Evolutionary conservation across 2,797 vertebrate genomes (phyloP), one percentile per base, ranked within the genome.

Genomic region (Chelmon rostratus): DNA sequence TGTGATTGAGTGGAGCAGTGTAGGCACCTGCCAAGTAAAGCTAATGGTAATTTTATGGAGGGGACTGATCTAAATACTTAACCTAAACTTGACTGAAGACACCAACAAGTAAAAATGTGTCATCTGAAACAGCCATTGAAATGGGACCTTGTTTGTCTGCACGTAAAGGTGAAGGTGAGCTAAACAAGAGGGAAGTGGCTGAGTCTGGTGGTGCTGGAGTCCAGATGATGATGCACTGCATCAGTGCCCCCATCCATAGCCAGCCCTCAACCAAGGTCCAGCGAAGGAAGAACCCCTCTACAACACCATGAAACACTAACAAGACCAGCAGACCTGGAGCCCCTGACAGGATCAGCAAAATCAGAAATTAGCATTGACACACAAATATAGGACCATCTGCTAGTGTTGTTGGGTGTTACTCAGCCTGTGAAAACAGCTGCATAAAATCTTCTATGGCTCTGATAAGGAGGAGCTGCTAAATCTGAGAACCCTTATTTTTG

Each of bases 361-460:
- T 97, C 78, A 94, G 97, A 61, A 98, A 98, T 93, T 98, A 99
- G 93, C 95, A 97, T 75, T 98, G 89, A 97, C 61, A 23, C 56
- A 61, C 6, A 23, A 25, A 33, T 6, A 63, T 0, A 23, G 33
- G 23, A 47, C 31, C 68, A 1, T 28, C 7, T 19, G 42, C 52
- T 23, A 23, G 7, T 38, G n/a, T 13, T 15, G 9, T 16, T 21
- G 18, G 40, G 31, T 70, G 49, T 12, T 37, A 63, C 31, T 57
- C 31, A n/a, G 16, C 31, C 23, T 19, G 8, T 37, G 18, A 50
- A 23, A 66, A 38, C 3, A 18, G 5, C 47, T 37, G 7, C n/a
- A 13, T 38, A 23, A 68, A 53, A 10, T 44, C 5, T 61, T 0
- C 58, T 3, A 0, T 63, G 66, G 23, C 19, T 49, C 33, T 42